Base-by-base conservation (phyloP, 2,797 vertebrate genomes). In the Poecilia picta region DNA sequence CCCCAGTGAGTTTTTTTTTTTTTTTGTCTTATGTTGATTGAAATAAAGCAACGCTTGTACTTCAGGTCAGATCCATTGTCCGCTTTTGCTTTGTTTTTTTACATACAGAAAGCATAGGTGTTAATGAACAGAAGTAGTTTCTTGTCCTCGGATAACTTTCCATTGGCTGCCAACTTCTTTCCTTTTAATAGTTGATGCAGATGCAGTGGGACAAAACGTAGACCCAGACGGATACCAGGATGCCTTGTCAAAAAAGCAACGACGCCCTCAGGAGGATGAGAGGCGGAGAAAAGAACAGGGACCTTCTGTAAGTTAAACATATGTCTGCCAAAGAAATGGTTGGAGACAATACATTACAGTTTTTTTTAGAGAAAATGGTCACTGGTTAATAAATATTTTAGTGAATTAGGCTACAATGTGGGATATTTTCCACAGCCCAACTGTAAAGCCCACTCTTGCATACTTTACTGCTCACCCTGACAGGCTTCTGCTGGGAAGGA, bases 271-370 rank as follows among this genome's bases (percentile, higher is more conserved):
- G 89, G 98, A 99, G 66, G 98, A 99, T 33, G 98, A 99, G 5
- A 94, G 98, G 18, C 96, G 98, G 82, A 97, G 97, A 93, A 99
- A 99, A 87, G 98, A 99, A 41, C 98, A 99, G 79, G 96, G 95
- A 1, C 90, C 94, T 36, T 88, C 96, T 91, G 97, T 98, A 84
- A 90, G 95, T 89, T 74, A 2, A 78, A 77, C 72, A 31, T 33
- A 51, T 57, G 12, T 33, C 47, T 57, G 15, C 28, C 76, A 36
- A 73, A 1, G 47, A 23, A 47, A 11, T 59, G 74, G 49, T 11
- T 82, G 15, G 4, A 8, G 46, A 23, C 16, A 31, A 8, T 53
- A 53, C 51, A 1, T 53, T 53, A 53, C 20, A 23, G 20, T 8
- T 53, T 51, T 8, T 25, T 15, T 46, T 49, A 64, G 36, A 41